Evolutionary conservation across 2,113 vertebrate species (phyloP).

Genomic region (Cyrtonyx montezumae): DNA sequence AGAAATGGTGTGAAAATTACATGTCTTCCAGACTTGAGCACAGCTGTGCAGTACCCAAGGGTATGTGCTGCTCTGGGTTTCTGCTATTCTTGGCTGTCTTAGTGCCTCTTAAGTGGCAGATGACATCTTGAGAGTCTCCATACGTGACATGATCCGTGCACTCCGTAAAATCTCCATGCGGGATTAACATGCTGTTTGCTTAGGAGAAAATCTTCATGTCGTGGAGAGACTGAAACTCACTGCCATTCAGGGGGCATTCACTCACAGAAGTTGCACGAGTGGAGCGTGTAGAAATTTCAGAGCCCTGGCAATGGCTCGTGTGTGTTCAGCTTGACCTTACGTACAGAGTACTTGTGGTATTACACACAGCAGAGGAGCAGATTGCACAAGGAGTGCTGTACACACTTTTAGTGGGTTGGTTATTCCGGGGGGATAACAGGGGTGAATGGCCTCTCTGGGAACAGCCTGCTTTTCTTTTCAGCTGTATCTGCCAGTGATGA

Average conservation of each 20-base stretch:
- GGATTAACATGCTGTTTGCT: background rate
- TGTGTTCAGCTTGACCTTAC: background rate
- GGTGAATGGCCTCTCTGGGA: background rate
- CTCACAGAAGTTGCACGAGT: background rate
- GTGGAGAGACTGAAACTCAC: background rate
- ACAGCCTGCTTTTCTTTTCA: background rate
- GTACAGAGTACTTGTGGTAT: background rate
- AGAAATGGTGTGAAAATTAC: constrained; percentile 71
- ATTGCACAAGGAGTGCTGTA: background rate
- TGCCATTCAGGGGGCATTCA: background rate
- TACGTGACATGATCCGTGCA: background rate
- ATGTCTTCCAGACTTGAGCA: constrained; percentile 22
- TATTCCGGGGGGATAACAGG: background rate
- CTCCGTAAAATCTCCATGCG: background rate
- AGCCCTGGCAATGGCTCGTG: background rate
- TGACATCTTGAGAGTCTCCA: constrained; percentile 55
- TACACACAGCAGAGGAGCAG: background rate
- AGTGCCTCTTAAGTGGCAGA: constrained; percentile 61
- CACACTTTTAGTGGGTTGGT: background rate
- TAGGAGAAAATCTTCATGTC: background rate
- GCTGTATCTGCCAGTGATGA: background rate
- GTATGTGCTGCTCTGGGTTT: constrained; percentile 13
- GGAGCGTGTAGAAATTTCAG: background rate
- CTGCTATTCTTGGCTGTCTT: constrained; percentile 65
- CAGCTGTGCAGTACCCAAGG: constrained; percentile 60